Percentiles rank a stretch among this genome's conserved stretches.
Conservation (phyloP, 37 sponge, comb jelly and placozoan species). For the Cliona cf. orientalis region DNA sequence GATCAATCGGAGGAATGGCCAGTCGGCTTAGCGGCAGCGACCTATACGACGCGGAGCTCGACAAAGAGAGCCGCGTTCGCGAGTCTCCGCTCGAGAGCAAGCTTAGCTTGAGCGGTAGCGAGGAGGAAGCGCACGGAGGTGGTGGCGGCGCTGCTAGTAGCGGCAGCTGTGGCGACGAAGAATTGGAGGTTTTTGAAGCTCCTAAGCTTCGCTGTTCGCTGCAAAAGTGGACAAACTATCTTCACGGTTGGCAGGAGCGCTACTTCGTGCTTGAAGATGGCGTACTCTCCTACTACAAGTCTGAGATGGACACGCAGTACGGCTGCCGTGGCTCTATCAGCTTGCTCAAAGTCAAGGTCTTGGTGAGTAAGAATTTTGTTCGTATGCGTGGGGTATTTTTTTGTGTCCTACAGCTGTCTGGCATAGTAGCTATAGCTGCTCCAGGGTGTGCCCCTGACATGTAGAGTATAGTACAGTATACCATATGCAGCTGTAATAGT, state of each 20-base stretch:
- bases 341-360: slow-evolving; percentile 60
- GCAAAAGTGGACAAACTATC: slow-evolving; percentile 95
- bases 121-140: background rate
- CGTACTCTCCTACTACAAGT: slow-evolving; percentile 86
- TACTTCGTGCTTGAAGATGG: slow-evolving; percentile 81
- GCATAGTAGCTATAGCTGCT: background rate
- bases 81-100: slow-evolving; percentile 34
- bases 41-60: slow-evolving; percentile 2
- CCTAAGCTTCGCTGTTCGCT: slow-evolving; percentile 63
- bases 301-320: slow-evolving; percentile 79
- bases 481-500: too few species aligned
- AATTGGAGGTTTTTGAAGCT: slow-evolving; percentile 18
- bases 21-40: slow-evolving; percentile 13
- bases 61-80: background rate
- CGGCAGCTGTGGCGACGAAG: slow-evolving; percentile 34
- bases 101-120: slow-evolving; percentile 13
- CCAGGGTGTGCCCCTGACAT: background rate
- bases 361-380: slow-evolving; percentile 46
- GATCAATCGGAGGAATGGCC: slow-evolving; percentile 46
- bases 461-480: too few species aligned
- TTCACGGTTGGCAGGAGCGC: slow-evolving; percentile 96
- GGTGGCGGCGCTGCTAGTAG: slow-evolving; percentile 6
- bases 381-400: background rate
- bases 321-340: slow-evolving; percentile 94
- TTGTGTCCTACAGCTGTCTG: slow-evolving; percentile 2